Percentiles rank a stretch among this genome's conserved stretches.
Evolutionary conservation across 2,797 vertebrate genomes (phyloP).

Genomic region (Caiman crocodilus): DNA sequence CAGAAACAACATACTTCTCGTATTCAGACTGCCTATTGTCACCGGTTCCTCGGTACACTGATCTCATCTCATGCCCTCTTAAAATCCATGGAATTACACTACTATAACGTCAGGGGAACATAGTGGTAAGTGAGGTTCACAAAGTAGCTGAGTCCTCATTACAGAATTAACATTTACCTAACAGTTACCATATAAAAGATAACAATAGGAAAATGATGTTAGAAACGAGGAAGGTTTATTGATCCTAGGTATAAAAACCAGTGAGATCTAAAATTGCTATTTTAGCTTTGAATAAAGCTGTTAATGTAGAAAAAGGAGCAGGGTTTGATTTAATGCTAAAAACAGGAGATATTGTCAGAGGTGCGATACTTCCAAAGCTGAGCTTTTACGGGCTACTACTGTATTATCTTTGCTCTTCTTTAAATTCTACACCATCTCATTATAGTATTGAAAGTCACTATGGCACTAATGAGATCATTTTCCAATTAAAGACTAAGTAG

Average conservation of each 20-base stretch:
- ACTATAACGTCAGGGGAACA: not conserved
- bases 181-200: not conserved
- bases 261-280: not conserved
- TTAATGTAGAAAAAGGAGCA: not conserved
- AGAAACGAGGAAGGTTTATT: no score
- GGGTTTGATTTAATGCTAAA: not conserved
- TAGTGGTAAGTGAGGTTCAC: not conserved
- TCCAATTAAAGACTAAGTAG: conserved; percentile 72
- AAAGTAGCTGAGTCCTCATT: not conserved
- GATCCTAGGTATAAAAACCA: not conserved
- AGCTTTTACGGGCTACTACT: not conserved
- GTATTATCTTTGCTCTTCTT: conserved; percentile 18
- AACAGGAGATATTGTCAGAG: not conserved
- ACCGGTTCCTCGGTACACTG: not conserved
- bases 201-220: no score
- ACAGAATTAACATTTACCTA: not conserved
- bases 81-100: not conserved
- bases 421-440: conserved; percentile 19
- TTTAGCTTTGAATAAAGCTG: not conserved
- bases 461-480: conserved; percentile 72
- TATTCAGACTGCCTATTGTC: not conserved
- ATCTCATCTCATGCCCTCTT: not conserved
- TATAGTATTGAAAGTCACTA: conserved; percentile 21
- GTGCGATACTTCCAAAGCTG: not conserved
- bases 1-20: not conserved